A percentile compares a stretch with the other conserved stretches of the same genome.
phyloP scores from a whole-genome alignment of 2,888 invertebrate genomes.

The Eristalinus sepulchralis region DNA sequence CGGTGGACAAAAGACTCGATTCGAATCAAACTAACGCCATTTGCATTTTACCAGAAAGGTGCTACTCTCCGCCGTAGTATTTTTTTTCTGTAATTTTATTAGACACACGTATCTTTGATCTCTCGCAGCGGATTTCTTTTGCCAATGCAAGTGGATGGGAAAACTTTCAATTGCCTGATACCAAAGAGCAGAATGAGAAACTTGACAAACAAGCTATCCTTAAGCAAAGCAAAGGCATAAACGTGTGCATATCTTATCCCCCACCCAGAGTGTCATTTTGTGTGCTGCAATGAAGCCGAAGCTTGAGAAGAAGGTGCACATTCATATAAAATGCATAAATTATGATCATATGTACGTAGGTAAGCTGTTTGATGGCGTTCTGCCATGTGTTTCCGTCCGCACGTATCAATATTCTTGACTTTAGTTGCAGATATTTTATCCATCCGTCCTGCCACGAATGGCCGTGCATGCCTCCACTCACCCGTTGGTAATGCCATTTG shows the following conservation, averaged over 20 bases:
- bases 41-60: constrained; percentile 21
- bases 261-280: constrained; percentile 30
- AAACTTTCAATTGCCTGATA: constrained; percentile 36
- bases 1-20: not conserved
- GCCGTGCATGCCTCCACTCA: not conserved
- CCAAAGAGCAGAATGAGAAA: not conserved
- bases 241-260: constrained; percentile 60
- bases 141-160: constrained; percentile 42
- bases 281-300: constrained; percentile 20
- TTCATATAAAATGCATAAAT: constrained; percentile 70
- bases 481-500: constrained; percentile 46
- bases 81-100: constrained; percentile 55
- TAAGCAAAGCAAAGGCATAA: constrained; percentile 31
- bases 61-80: constrained; percentile 23
- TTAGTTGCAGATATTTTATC: constrained; percentile 67
- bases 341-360: constrained; percentile 55
- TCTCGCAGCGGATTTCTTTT: not conserved
- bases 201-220: constrained; percentile 18
- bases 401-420: constrained; percentile 65
- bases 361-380: constrained; percentile 52
- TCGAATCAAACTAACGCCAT: constrained; percentile 1
- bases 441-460: constrained; percentile 14
- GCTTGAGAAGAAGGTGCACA: constrained; percentile 60
- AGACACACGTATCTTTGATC: constrained; percentile 7
- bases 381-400: constrained; percentile 30